These are phyloP conservation scores for Drosophila mojavensis DNA, from an alignment of 1,140 invertebrate genomes.

Conservation along the genomic window DNA sequence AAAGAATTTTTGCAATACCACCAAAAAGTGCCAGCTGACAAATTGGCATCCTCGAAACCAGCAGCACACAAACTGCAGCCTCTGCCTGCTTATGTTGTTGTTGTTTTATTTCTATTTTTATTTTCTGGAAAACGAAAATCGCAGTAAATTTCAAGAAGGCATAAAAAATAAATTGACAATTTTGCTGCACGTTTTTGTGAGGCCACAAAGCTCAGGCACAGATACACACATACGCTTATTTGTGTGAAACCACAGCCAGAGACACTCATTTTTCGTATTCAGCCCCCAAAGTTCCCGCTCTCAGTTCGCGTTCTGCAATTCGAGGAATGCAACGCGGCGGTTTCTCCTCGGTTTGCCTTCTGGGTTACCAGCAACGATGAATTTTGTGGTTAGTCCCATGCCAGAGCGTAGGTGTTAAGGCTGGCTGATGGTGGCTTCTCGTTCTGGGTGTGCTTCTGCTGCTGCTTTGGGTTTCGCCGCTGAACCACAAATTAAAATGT, in stretches of 20 bases:
- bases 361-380: constrained; percentile 65
- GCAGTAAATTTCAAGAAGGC: constrained; percentile 62
- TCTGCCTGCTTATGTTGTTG: constrained; percentile 1
- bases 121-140: constrained; percentile 46
- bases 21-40: constrained; percentile 68
- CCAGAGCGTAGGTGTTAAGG: constrained; percentile 57
- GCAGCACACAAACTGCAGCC: constrained; percentile 56
- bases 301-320: constrained; percentile 59
- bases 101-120: constrained; percentile 11
- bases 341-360: constrained; percentile 11
- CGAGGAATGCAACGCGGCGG: constrained; percentile 48
- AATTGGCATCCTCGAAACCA: constrained; percentile 71
- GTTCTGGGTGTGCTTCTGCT: constrained; percentile 3
- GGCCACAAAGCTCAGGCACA: constrained; percentile 1
- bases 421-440: not conserved
- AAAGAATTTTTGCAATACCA: constrained; percentile 66
- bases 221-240: not conserved
- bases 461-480: constrained; percentile 19
- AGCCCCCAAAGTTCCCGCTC: constrained; percentile 40
- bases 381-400: constrained; percentile 60
- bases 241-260: constrained; percentile 14
- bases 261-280: constrained; percentile 29
- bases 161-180: constrained; percentile 80
- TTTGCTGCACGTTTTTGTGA: constrained; percentile 40
- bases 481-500: constrained; percentile 79